Base-by-base conservation (phyloP, 2,888 invertebrate genomes). In the Amblyjoppa fuscipennis region DNA sequence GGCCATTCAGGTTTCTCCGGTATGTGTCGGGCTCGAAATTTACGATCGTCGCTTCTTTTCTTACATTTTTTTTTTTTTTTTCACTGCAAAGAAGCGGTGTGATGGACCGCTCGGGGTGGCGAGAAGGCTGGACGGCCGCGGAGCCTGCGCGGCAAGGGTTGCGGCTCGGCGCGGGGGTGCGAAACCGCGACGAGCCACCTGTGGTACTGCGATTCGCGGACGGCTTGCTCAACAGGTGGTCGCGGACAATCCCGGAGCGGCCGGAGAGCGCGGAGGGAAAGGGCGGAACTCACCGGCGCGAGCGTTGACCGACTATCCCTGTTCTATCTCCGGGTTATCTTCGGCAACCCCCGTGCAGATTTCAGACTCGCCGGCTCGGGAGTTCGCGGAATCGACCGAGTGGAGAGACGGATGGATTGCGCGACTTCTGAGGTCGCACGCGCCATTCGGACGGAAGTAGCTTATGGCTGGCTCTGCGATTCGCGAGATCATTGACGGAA, bases 131-230 rank as follows among this genome's bases (percentile, higher is more conserved):
- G 3, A 25, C 5, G n/a, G n/a, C 49, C 25, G 13, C 16, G 51
- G 70, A 70, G 59, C 61, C 20, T 70, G 78, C 70, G 70, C 69
- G 56, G 59, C 38, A 71, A 71, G 70, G 61, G 79, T 70, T 71
- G 79, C 68, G 28, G 3, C 45, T 59, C 7, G 38, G n/a, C 31
- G 31, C 25, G 38, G 53, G 53, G 51, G 66, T 64, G 70, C 25
- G 25, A 49, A 83, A 49, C 45, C 66, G 53, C 25, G 45, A 9
- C 13, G 49, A 56, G 74, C 82, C 79, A 83, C 85, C 85, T 85
- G 85, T 83, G 56, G 85, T 31, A 38, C 16, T 51, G 68, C 66
- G 74, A 64, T 84, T 53, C 28, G n/a, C 75, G 59, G 68, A 71
- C 73, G 70, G 64, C 81, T 51, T 45, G 16, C 34, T 64, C 64